These are phyloP conservation scores for Dynastes tityus DNA, from an alignment of 2,888 invertebrate species.

Conservation along the genomic window DNA sequence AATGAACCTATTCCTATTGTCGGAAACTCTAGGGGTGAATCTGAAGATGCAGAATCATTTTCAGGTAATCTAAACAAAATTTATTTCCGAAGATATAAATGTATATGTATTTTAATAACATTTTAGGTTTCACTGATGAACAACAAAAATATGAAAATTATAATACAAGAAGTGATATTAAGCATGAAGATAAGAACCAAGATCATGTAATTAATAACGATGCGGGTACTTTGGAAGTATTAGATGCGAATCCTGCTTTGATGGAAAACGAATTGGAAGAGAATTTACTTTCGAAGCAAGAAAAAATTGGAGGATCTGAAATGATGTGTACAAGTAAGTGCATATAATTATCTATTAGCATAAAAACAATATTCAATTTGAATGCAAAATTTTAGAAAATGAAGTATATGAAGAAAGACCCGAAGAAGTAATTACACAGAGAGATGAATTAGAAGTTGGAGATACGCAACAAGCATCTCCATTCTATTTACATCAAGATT, in stretches of 20 bases:
- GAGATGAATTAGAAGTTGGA: neutral
- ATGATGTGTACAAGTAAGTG: neutral
- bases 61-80: too few species aligned
- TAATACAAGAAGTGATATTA: neutral
- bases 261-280: neutral
- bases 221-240: neutral
- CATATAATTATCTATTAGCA: neutral
- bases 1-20: too few species aligned
- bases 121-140: neutral
- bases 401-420: neutral
- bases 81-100: too few species aligned
- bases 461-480: conserved; percentile 31
- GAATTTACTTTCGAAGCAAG: neutral
- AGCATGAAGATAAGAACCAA: too few species aligned
- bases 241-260: neutral
- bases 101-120: neutral
- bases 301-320: neutral
- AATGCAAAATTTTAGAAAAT: neutral
- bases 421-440: neutral
- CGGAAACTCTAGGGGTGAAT: neutral
- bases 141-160: neutral
- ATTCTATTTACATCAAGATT: conserved; percentile 55
- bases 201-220: neutral
- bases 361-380: neutral
- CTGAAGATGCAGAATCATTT: neutral